A percentile compares a stretch with the other conserved stretches of the same genome.
Evolutionary conservation across 2,888 invertebrate species (phyloP).

Genomic region (Microctonus aethiopoides): DNA sequence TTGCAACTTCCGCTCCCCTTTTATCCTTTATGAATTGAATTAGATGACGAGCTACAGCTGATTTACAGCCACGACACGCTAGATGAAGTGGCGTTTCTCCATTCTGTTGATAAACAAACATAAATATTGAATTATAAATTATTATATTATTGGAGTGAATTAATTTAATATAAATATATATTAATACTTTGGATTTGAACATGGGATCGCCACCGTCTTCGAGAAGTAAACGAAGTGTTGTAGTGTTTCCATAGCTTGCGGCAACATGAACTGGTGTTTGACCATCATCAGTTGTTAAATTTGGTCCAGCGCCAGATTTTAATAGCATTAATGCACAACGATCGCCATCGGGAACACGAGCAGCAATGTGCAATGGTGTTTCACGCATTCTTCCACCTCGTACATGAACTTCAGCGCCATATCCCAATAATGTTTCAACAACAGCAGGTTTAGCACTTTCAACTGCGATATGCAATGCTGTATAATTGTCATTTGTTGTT

Average conservation of each 20-base stretch:
- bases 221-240: conserved; percentile 85
- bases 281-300: conserved; percentile 94
- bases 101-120: conserved; percentile 73
- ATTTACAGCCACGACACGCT: conserved; percentile 87
- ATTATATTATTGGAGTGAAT: background rate
- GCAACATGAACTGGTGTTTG: conserved; percentile 98
- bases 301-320: conserved; percentile 97
- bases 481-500: conserved; percentile 83
- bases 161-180: conserved; percentile 15
- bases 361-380: conserved; percentile 97
- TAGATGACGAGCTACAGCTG: conserved; percentile 87
- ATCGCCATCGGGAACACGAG: conserved; percentile 89
- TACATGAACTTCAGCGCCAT: conserved; percentile 97
- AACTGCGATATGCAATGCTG: conserved; percentile 97
- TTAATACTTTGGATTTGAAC: conserved; percentile 89
- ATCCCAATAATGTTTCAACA: conserved; percentile 94
- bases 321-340: conserved; percentile 96
- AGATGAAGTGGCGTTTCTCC: conserved; percentile 97
- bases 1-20: conserved; percentile 81
- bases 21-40: conserved; percentile 84
- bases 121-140: no score
- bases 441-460: conserved; percentile 94
- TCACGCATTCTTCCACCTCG: conserved; percentile 90
- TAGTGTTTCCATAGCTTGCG: conserved; percentile 89
- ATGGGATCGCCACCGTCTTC: conserved; percentile 96